Base-by-base conservation (phyloP, 2,113 vertebrate species). In the Percina caprodes region DNA sequence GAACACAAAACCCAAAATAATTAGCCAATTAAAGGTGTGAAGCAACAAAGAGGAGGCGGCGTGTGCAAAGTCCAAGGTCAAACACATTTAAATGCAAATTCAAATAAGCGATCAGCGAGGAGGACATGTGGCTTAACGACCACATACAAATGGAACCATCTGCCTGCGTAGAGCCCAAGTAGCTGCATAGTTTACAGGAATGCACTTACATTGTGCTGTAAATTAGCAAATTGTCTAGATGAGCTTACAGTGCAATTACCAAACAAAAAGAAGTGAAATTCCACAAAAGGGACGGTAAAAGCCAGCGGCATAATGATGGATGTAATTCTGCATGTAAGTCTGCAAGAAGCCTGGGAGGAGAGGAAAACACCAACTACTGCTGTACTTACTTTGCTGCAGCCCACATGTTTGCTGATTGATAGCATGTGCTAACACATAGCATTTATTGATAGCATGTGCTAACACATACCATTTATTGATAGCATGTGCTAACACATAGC, bases 11-110 rank as follows among this genome's bases (percentile, higher is more conserved):
- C 91, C 88, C 88, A 89, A 93, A 93, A 93, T 94, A 94, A 95
- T 94, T 92, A 92, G 91, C 93, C 93, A 94, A 93, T 94, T 94
- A 94, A 94, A 94, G 92, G 93, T 94, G 93, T 88, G 90, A 91
- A 90, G 84, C 85, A 91, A 93, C 86, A 88, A 90, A 93, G 90
- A 90, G 63, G 76, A 90, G 83, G 86, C 86, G 48, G 91, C 68
- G 58, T 74, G 86, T 80, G 83, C 86, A 79, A 78, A 87, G 89
- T 88, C 80, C 92, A 94, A 94, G 92, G 94, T 95, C 92, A 94
- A 89, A 92, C 87, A 66, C 90, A 94, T 94, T 94, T 92, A 93
- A 94, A 95, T 94, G 93, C 92, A 92, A 94, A 93, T 94, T 89
- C 88, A 92, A 92, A 93, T 87, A 91, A 90, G 76, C 80, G 79